These are phyloP conservation scores for Antennarius striatus DNA, from an alignment of 2,113 vertebrate species.

Conservation along the genomic window DNA sequence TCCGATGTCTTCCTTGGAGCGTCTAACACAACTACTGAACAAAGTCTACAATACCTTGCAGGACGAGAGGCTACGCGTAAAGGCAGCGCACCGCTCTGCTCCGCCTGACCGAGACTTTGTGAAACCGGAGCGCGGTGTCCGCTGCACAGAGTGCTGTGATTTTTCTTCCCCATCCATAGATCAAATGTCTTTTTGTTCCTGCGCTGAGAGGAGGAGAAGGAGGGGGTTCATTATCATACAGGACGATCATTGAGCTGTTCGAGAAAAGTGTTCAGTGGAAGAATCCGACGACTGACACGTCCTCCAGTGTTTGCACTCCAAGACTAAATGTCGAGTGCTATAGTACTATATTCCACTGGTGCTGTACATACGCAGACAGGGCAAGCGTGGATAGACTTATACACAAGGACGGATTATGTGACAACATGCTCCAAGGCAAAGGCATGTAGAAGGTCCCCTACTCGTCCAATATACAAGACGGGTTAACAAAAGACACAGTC, in stretches of 20 bases:
- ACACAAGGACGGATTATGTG: background rate
- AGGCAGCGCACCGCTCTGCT: conserved; percentile 63
- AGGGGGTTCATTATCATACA: conserved; percentile 40
- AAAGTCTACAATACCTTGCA: conserved; percentile 40
- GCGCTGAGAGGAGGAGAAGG: conserved; percentile 29
- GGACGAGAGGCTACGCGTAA: conserved; percentile 65
- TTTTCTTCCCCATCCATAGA: conserved; percentile 63
- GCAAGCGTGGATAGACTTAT: background rate
- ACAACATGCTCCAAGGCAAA: conserved; percentile 6
- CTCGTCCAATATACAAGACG: background rate
- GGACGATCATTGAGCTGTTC: conserved; percentile 34
- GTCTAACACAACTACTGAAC: conserved; percentile 28
- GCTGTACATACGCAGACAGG: background rate
- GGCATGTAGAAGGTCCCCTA: background rate
- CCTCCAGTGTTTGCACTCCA: conserved; percentile 36
- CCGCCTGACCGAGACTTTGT: conserved; percentile 63
- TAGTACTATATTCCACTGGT: conserved; percentile 20
- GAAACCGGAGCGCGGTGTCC: conserved; percentile 69
- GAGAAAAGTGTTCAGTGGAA: conserved; percentile 29
- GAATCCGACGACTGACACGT: conserved; percentile 38
- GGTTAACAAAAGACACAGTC: too few relatives aligned
- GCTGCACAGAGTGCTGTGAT: conserved; percentile 58
- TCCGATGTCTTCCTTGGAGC: conserved; percentile 39
- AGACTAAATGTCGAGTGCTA: conserved; percentile 13
- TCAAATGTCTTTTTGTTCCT: conserved; percentile 74